A percentile compares a stretch with the other conserved stretches of the same genome.
Evolutionary conservation across 2,888 invertebrate species (phyloP).

Genomic region (Epicampocera succincta): DNA sequence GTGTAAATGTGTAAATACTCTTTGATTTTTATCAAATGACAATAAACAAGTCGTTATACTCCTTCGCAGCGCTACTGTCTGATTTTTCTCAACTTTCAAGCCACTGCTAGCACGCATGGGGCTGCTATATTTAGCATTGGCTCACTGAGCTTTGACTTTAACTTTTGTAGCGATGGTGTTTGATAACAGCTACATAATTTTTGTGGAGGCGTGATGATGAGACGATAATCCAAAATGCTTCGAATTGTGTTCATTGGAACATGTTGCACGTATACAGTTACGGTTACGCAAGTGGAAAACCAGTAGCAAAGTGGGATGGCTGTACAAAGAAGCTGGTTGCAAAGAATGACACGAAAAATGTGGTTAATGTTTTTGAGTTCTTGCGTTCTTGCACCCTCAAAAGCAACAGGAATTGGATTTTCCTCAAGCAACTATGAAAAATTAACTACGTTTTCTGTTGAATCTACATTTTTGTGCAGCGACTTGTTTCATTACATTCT

Average conservation of each 20-base stretch:
- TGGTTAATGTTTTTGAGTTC: too few relatives aligned
- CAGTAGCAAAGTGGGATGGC: neutral
- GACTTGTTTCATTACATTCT: too few relatives aligned
- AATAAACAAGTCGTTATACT: constrained; percentile 1
- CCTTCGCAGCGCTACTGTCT: constrained; percentile 27
- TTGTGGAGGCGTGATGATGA: constrained; percentile 55
- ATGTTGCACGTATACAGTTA: constrained; percentile 8
- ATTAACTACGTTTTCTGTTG: too few relatives aligned
- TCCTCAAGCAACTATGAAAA: too few relatives aligned
- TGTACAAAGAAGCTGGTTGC: too few relatives aligned
- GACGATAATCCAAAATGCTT: constrained; percentile 26
- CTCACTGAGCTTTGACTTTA: constrained; percentile 10
- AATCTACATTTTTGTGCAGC: too few relatives aligned
- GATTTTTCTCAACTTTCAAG: neutral
- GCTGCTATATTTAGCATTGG: constrained; percentile 1
- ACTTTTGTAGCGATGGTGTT: constrained; percentile 28
- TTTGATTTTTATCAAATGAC: constrained; percentile 29
- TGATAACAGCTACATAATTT: constrained; percentile 54
- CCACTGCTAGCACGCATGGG: constrained; percentile 20
- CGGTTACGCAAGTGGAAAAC: neutral
- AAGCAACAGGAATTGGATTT: too few relatives aligned
- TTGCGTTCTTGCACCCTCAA: too few relatives aligned
- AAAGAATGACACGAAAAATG: too few relatives aligned
- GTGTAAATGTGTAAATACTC: neutral
- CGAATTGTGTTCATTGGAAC: constrained; percentile 31